A percentile compares a stretch with the other conserved stretches of the same genome.
phyloP scores from a whole-genome alignment of 2,113 vertebrate genomes.

The Choloepus hoffmanni region DNA sequence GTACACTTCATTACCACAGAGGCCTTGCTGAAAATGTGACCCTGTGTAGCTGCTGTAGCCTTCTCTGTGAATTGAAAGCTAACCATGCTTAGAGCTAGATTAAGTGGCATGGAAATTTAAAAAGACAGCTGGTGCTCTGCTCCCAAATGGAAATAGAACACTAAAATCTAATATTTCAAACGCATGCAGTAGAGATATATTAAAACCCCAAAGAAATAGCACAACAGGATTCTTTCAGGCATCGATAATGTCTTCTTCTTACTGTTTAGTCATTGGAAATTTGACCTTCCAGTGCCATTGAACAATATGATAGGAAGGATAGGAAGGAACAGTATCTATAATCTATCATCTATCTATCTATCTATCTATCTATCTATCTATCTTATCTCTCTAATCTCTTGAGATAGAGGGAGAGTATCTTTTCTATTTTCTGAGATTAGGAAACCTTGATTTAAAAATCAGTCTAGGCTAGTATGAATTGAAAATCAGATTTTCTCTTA shows the following conservation, averaged over 20 bases:
- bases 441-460: slow-evolving; percentile 41
- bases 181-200: neutral
- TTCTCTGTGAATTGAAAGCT: slow-evolving; percentile 72
- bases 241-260: slow-evolving; percentile 40
- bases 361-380: neutral
- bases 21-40: slow-evolving; percentile 75
- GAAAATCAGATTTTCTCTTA: slow-evolving; percentile 54
- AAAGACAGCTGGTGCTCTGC: slow-evolving; percentile 73
- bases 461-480: neutral
- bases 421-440: slow-evolving; percentile 54
- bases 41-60: slow-evolving; percentile 53
- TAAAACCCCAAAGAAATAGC: slow-evolving; percentile 16
- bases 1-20: slow-evolving; percentile 72
- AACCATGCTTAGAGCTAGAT: slow-evolving; percentile 71
- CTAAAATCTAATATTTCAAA: slow-evolving; percentile 69
- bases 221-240: slow-evolving; percentile 43
- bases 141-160: slow-evolving; percentile 64
- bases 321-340: neutral
- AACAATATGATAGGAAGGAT: neutral
- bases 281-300: neutral
- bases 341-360: neutral
- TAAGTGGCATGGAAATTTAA: slow-evolving; percentile 79
- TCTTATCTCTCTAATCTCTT: neutral
- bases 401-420: neutral
- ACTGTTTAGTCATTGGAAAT: slow-evolving; percentile 41